Evolutionary conservation across 2,797 vertebrate genomes (phyloP).

Genomic region (Sebastolobus alascanus): DNA sequence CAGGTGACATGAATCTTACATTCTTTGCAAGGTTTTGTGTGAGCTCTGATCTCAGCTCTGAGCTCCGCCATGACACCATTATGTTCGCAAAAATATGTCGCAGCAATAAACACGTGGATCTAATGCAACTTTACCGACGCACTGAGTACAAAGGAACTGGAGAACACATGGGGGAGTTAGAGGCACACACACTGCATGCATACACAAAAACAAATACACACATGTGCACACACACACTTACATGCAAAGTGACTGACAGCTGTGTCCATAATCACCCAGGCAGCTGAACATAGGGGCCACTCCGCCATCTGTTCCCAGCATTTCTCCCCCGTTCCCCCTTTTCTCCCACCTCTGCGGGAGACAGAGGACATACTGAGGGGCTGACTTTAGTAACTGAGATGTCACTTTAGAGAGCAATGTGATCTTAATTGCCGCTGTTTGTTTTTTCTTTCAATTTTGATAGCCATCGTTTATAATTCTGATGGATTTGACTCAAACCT

Average conservation of each 20-base stretch:
- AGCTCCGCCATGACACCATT: slow-evolving; percentile 5
- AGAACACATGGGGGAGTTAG: slow-evolving; percentile 28
- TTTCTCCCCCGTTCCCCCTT: slow-evolving; percentile 36
- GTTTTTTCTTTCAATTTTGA: slow-evolving; percentile 26
- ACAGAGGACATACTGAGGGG: slow-evolving; percentile 47
- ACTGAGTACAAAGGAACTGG: slow-evolving; percentile 41
- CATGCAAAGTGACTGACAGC: slow-evolving; percentile 79
- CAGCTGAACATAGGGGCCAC: slow-evolving; percentile 74
- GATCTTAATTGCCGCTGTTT: slow-evolving; percentile 60
- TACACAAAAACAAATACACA: slow-evolving; percentile 36
- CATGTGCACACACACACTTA: slow-evolving; percentile 43
- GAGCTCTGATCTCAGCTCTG: slow-evolving; percentile 42
- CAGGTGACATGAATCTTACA: slow-evolving; percentile 48
- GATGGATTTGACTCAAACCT: slow-evolving; percentile 34
- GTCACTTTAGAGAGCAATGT: slow-evolving; percentile 56
- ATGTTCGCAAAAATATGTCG: slow-evolving; percentile 16
- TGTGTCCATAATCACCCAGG: slow-evolving; percentile 82
- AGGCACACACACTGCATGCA: slow-evolving; percentile 21
- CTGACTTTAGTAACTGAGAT: slow-evolving; percentile 43
- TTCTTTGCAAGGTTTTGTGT: slow-evolving; percentile 36
- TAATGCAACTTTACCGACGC: slow-evolving; percentile 16
- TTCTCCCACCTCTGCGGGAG: slow-evolving; percentile 55
- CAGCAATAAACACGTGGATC: slow-evolving; percentile 50
- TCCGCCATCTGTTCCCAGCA: slow-evolving; percentile 79
- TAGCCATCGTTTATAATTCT: slow-evolving; percentile 23